Percentiles rank a stretch among this genome's conserved stretches.
These are phyloP conservation scores for Castor canadensis DNA, from an alignment of 2,113 vertebrate genomes.

Conservation along the genomic window DNA sequence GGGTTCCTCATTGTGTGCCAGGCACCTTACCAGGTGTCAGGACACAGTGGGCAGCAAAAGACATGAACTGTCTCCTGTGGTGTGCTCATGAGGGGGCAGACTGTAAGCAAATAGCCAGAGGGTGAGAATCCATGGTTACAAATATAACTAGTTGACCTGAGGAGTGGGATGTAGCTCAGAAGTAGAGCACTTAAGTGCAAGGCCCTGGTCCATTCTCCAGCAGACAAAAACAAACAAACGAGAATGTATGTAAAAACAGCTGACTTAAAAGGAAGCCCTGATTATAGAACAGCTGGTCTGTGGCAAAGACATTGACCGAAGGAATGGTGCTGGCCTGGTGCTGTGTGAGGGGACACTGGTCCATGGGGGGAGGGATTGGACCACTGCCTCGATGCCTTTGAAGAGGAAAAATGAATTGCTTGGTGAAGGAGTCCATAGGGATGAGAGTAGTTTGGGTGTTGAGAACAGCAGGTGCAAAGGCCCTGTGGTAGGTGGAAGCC, in stretches of 20 bases:
- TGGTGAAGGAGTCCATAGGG: background rate
- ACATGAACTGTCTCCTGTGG: background rate
- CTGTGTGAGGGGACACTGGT: background rate
- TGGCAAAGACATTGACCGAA: background rate
- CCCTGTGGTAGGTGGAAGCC: background rate
- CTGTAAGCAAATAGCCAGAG: background rate
- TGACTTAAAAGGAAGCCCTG: background rate
- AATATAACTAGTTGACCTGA: background rate
- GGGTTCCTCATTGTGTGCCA: background rate
- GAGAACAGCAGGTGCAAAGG: background rate
- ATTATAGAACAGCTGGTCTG: background rate
- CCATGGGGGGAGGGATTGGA: background rate
- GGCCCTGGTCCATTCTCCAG: background rate
- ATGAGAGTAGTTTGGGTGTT: background rate
- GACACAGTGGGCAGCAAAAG: background rate
- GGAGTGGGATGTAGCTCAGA: background rate
- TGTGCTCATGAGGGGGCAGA: background rate
- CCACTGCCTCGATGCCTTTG: background rate
- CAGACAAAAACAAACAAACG: background rate
- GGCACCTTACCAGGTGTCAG: background rate
- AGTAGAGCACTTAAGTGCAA: background rate
- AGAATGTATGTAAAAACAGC: background rate
- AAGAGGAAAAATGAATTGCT: background rate
- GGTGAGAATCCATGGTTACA: background rate
- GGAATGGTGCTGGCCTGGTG: background rate